Evolutionary conservation across 1,140 invertebrate species (phyloP).

Genomic region (Chironomus striatipennis): DNA sequence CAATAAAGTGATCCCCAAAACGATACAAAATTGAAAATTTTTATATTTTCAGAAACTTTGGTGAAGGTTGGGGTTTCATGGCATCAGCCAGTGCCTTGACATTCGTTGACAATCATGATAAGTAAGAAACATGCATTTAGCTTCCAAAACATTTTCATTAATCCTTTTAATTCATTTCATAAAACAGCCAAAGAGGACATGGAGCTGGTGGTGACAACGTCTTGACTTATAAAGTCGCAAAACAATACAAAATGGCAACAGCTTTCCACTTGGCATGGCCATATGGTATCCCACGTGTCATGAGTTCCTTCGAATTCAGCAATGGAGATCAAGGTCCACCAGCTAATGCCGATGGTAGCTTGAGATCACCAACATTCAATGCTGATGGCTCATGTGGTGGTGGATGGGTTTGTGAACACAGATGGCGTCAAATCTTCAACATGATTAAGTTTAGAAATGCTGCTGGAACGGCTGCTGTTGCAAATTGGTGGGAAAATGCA

Average conservation of each 20-base stretch:
- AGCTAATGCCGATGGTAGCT: constrained; percentile 51
- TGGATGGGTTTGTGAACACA: constrained; percentile 55
- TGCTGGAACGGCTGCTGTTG: constrained; percentile 41
- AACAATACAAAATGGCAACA: constrained; percentile 60
- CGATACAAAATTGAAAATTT: too few relatives aligned
- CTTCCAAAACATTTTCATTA: constrained; percentile 29
- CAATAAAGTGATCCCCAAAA: too few relatives aligned
- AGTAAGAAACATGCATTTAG: constrained; percentile 45
- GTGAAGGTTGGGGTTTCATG: constrained; percentile 47
- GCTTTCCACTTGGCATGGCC: constrained; percentile 66
- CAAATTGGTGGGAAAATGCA: constrained; percentile 56
- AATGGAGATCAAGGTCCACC: constrained; percentile 50
- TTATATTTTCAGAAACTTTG: constrained; percentile 39
- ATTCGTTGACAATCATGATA: constrained; percentile 57
- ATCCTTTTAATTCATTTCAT: constrained; percentile 38
- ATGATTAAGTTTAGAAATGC: constrained; percentile 58
- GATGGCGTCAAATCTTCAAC: constrained; percentile 62
- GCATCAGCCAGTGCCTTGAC: constrained; percentile 45
- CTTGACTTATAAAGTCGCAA: constrained; percentile 49
- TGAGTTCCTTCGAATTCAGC: constrained; percentile 55
- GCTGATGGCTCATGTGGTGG: constrained; percentile 57
- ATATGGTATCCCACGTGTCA: constrained; percentile 55
- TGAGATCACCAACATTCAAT: constrained; percentile 53
- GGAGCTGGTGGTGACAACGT: constrained; percentile 46
- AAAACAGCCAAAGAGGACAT: constrained; percentile 43